Evolutionary conservation across 2,888 invertebrate genomes (phyloP).

Genomic region (Cybosia mesomella): DNA sequence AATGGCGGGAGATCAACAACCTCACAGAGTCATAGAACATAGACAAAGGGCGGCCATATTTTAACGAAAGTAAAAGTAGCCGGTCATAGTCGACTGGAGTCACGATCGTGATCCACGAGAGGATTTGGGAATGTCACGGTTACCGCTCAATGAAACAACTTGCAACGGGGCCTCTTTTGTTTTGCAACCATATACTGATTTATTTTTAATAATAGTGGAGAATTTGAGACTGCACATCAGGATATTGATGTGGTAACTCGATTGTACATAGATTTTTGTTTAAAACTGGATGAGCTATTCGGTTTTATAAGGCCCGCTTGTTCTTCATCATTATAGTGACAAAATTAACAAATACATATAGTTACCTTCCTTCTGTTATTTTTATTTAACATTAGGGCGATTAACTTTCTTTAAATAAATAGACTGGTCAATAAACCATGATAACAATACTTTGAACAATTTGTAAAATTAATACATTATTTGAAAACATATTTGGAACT

Average conservation of each 20-base stretch:
- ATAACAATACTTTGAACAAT: not conserved
- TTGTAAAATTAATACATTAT: not conserved
- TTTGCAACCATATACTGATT: slow-evolving; percentile 62
- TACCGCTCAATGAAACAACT: slow-evolving; percentile 59
- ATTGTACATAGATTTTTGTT: slow-evolving; percentile 6
- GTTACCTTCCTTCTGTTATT: not conserved
- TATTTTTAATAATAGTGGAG: slow-evolving; percentile 52
- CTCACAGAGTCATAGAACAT: slow-evolving; percentile 74
- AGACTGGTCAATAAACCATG: not conserved
- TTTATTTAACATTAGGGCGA: not conserved
- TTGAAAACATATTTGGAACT: not conserved
- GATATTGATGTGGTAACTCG: slow-evolving; percentile 49
- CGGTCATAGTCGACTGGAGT: slow-evolving; percentile 64
- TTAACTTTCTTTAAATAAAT: not conserved
- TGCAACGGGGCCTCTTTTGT: slow-evolving; percentile 58
- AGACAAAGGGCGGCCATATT: slow-evolving; percentile 81
- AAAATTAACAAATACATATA: not conserved
- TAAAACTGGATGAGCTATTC: too few relatives aligned
- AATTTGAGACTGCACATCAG: slow-evolving; percentile 53
- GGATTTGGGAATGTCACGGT: slow-evolving; percentile 85
- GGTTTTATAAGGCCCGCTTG: not conserved
- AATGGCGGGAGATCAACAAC: slow-evolving; percentile 80
- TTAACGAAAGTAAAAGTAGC: slow-evolving; percentile 82
- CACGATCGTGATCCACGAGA: slow-evolving; percentile 80
- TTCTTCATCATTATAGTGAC: not conserved